Percentiles rank a stretch among this genome's conserved stretches.
phyloP scores from a whole-genome alignment of 2,797 vertebrate genomes.

The Chlorospingus flavigularis region DNA sequence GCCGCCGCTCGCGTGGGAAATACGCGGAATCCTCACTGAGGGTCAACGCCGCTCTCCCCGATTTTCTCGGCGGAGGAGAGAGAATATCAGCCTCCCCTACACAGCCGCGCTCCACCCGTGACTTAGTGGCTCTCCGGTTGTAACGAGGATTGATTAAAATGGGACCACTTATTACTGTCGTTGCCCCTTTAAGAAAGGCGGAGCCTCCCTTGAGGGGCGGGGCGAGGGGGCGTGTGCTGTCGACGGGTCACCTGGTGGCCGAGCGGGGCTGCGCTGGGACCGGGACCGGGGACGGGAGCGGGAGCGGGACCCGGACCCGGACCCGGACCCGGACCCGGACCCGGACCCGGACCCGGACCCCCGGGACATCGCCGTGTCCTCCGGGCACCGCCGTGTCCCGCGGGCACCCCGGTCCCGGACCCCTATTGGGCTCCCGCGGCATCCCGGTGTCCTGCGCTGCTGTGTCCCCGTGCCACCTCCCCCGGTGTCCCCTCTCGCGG shows the following conservation, averaged over 20 bases:
- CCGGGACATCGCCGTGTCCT: neutral
- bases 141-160: neutral
- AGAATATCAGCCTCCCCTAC: fast-evolving
- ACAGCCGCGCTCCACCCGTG: fast-evolving
- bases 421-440: neutral
- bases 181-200: neutral
- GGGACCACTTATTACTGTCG: fast-evolving
- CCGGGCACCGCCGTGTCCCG: too few species aligned
- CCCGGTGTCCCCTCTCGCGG: neutral
- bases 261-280: neutral
- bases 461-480: neutral
- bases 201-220: neutral
- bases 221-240: neutral
- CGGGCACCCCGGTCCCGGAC: neutral
- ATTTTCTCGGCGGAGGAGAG: fast-evolving
- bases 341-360: neutral
- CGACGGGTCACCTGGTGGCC: fast-evolving
- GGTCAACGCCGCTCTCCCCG: fast-evolving
- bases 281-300: too few species aligned
- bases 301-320: neutral
- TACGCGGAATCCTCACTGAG: fast-evolving
- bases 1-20: fast-evolving
- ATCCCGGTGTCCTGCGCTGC: neutral
- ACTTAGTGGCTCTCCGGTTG: too few species aligned
- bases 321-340: too few species aligned